These are phyloP conservation scores for Peromyscus leucopus DNA, from an alignment of 2,113 vertebrate genomes.

Conservation along the genomic window DNA sequence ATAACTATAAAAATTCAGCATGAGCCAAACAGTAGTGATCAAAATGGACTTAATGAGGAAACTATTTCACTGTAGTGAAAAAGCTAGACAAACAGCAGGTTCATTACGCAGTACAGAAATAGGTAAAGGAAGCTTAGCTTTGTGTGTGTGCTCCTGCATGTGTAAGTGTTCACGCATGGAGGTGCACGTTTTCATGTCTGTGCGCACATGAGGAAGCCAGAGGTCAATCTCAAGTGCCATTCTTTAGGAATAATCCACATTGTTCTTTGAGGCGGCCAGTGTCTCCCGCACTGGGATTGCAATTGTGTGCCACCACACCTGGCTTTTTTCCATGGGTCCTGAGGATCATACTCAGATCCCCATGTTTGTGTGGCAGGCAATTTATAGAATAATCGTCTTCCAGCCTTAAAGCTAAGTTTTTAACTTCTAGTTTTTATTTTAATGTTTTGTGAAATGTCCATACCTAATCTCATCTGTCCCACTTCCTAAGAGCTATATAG, in stretches of 20 bases:
- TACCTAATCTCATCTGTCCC: neutral
- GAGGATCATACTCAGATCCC: too few species aligned
- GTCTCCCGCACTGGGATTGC: too few species aligned
- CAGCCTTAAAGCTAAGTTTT: neutral
- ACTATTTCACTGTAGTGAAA: neutral
- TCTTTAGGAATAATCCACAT: neutral
- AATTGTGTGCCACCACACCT: too few species aligned
- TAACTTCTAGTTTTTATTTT: slow-evolving; percentile 10
- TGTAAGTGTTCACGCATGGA: too few species aligned
- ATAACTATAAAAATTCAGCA: neutral
- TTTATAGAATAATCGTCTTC: neutral
- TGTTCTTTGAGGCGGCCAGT: too few species aligned
- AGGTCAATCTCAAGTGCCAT: neutral
- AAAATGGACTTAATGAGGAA: too few species aligned
- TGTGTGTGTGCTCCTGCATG: neutral
- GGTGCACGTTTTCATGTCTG: neutral
- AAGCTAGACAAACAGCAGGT: neutral
- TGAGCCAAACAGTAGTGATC: too few species aligned
- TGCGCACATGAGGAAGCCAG: neutral
- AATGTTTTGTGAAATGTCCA: neutral
- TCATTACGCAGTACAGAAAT: neutral
- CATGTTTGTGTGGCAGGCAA: neutral
- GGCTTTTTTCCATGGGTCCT: neutral
- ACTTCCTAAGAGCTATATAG: neutral
- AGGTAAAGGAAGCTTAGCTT: neutral